Conservation (phyloP, 2,888 invertebrate genomes). For the Dasypolia templi region DNA sequence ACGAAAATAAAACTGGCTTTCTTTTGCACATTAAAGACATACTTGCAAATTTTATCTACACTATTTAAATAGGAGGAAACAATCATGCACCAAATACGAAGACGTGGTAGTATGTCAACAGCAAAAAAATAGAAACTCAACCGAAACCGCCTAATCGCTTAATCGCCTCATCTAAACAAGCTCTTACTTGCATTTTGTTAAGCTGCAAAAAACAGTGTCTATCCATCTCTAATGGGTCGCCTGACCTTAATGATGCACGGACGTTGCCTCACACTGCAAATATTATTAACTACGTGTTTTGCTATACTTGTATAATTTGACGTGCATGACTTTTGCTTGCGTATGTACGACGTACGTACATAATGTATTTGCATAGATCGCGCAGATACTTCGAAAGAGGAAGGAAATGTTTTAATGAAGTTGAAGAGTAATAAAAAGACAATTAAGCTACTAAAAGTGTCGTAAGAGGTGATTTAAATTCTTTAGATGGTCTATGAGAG, state of each 20-base stretch:
- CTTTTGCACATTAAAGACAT: background rate
- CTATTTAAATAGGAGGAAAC: background rate
- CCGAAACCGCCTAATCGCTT: background rate
- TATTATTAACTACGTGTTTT: conserved; percentile 30
- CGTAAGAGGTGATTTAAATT: conserved; percentile 11
- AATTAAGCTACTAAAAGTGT: background rate
- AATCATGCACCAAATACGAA: background rate
- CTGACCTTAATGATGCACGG: conserved; percentile 58
- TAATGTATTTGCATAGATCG: background rate
- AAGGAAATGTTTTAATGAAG: conserved; percentile 33
- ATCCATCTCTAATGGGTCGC: conserved; percentile 32
- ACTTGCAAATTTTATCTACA: too few relatives aligned
- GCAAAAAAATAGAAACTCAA: background rate
- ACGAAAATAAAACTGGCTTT: too few relatives aligned
- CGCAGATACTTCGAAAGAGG: background rate
- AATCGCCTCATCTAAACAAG: conserved; percentile 14
- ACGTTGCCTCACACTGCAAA: conserved; percentile 44
- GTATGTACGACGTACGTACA: too few relatives aligned
- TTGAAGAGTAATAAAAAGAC: background rate
- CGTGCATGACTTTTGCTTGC: conserved; percentile 21
- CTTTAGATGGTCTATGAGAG: background rate
- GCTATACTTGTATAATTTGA: conserved; percentile 24
- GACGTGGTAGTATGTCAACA: background rate
- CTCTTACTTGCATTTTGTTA: conserved; percentile 39
- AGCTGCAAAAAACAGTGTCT: conserved; percentile 40